Evolutionary conservation across 2,113 vertebrate species (phyloP).

Genomic region (Lucifuga dentata): DNA sequence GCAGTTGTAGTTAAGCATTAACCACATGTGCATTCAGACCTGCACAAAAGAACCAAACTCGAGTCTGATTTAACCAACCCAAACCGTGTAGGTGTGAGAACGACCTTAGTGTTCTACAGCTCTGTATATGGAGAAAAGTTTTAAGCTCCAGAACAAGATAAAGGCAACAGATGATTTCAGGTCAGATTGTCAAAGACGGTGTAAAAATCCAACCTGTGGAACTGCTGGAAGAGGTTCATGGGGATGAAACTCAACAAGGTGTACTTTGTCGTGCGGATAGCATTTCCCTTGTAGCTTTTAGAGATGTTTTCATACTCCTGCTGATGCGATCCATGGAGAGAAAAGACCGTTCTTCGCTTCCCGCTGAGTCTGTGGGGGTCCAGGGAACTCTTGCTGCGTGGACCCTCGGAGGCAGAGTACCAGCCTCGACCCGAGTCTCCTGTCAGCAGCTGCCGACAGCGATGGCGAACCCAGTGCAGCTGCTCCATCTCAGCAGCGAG

Average conservation of each 20-base stretch:
- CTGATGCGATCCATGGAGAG: slow-evolving; percentile 81
- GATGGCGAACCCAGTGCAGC: slow-evolving; percentile 82
- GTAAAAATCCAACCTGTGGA: slow-evolving; percentile 90
- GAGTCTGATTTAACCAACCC: too few species aligned
- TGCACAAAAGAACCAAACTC: too few species aligned
- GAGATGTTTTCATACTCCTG: slow-evolving; percentile 85
- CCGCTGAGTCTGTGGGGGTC: slow-evolving; percentile 51
- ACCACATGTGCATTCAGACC: too few species aligned
- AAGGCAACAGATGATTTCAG: too few species aligned
- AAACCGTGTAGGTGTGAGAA: too few species aligned
- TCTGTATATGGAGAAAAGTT: too few species aligned
- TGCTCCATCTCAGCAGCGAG: slow-evolving; percentile 79
- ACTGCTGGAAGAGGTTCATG: slow-evolving; percentile 96
- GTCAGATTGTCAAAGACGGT: too few species aligned
- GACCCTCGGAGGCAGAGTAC: slow-evolving; percentile 58
- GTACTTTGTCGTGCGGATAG: slow-evolving; percentile 95
- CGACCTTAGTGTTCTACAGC: too few species aligned
- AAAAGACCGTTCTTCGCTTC: slow-evolving; percentile 87
- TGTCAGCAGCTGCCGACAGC: slow-evolving; percentile 78
- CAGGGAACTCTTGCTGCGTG: slow-evolving; percentile 47
- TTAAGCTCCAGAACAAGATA: too few species aligned
- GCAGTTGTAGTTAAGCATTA: too few species aligned
- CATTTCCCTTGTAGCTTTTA: slow-evolving; percentile 87
- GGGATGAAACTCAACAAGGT: slow-evolving; percentile 92
- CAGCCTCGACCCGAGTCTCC: slow-evolving; percentile 55